Evolutionary conservation across 2,888 invertebrate genomes (phyloP), one percentile per base, ranked within the genome.

Genomic region (Halictus quadricinctus): DNA sequence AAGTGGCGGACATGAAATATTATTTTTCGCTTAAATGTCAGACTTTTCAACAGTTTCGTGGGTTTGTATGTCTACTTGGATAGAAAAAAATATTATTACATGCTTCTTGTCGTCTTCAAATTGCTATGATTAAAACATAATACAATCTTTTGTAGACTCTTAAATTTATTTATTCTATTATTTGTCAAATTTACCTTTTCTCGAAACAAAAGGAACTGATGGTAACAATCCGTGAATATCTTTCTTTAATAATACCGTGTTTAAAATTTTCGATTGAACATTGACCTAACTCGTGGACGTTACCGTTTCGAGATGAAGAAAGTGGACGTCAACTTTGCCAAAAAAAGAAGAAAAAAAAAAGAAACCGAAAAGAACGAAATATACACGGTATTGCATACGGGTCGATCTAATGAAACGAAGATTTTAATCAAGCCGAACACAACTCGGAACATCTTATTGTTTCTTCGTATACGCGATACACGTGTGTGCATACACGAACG

Each of bases 401-500:
- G 41, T 48, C 46, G 48, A 73, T 41, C 66, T 74, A 43, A 81
- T 77, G 60, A 77, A 77, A 48, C n/a, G 36, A 81, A 85, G 85
- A 84, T 80, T 66, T 73, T 73, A 70, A 80, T 60, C 74, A 85
- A 80, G 75, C 60, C 50, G 78, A 78, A 72, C 64, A 25, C 46
- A 80, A 80, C 69, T 69, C 69, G 77, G n/a, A 58, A 77, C 77
- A 69, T 75, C 72, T 72, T 76, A 46, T 69, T 80, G 60, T 75
- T 80, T 85, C 66, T 78, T 69, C 70, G 43, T 78, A 36, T 76
- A 70, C n/a, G 64, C 36, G 21, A 18, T 73, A 77, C 81, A 72
- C 54, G 79, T 79, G 76, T 81, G 77, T 77, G 76, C 81, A 70
- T 79, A 72, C 79, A 82, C 73, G 66, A 73, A 69, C 72, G 79